Conservation (phyloP, 2,797 vertebrate genomes). For the Micrastur ruficollis region DNA sequence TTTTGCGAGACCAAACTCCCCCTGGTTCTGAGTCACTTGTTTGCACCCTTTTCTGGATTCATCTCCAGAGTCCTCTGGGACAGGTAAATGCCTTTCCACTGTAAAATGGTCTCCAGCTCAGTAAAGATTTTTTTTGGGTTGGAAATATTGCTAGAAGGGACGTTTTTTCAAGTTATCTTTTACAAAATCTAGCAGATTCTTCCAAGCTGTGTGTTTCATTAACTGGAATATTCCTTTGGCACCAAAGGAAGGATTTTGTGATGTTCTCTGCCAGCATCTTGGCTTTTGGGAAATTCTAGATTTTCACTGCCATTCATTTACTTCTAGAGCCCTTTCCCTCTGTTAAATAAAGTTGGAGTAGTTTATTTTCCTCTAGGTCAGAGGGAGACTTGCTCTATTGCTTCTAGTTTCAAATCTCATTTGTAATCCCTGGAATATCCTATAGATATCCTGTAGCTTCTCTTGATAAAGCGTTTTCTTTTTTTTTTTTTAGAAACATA, state of each 20-base stretch:
- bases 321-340: background rate
- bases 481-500: background rate
- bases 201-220: conserved; percentile 44
- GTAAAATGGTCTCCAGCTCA: background rate
- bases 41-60: background rate
- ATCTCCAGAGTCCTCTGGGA: background rate
- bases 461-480: background rate
- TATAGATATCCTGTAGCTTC: background rate
- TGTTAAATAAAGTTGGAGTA: background rate
- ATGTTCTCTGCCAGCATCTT: background rate
- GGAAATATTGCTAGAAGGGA: conserved; percentile 30
- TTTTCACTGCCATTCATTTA: background rate
- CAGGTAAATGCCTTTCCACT: background rate
- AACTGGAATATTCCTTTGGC: conserved; percentile 45
- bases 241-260: background rate
- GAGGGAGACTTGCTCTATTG: background rate
- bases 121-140: background rate
- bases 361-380: background rate
- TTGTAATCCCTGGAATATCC: background rate
- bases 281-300: background rate
- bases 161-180: background rate
- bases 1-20: background rate
- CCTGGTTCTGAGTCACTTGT: background rate
- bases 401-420: background rate
- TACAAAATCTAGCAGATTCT: conserved; percentile 32